phyloP scores from a whole-genome alignment of 2,888 invertebrate genomes.

The Trimorus sp. region DNA sequence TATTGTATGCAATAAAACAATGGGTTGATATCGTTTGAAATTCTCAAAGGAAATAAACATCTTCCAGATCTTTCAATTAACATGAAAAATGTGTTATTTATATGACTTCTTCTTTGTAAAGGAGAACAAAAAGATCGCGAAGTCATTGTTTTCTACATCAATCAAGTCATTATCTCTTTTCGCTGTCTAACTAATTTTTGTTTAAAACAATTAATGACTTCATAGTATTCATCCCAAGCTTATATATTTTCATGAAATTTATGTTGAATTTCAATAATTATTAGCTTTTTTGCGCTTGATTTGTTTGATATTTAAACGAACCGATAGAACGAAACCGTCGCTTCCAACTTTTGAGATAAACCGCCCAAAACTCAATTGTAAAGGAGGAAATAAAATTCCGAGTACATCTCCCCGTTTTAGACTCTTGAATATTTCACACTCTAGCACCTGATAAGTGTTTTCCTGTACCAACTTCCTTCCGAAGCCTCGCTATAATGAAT shows the following conservation, averaged over 20 bases:
- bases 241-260: too few relatives aligned
- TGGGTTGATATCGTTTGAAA: constrained; percentile 21
- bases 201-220: constrained; percentile 16
- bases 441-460: constrained; percentile 55
- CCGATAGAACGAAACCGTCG: too few relatives aligned
- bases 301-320: too few relatives aligned
- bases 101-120: constrained; percentile 18
- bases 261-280: too few relatives aligned
- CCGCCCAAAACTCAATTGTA: constrained; percentile 21
- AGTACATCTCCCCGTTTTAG: constrained; percentile 34
- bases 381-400: constrained; percentile 24
- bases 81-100: constrained; percentile 29
- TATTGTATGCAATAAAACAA: constrained; percentile 25
- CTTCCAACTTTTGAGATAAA: background rate
- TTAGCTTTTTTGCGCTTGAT: too few relatives aligned
- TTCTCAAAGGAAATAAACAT: constrained; percentile 24
- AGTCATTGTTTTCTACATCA: constrained; percentile 25
- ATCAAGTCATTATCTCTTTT: constrained; percentile 5
- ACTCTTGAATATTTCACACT: constrained; percentile 52
- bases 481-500: constrained; percentile 37
- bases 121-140: constrained; percentile 23
- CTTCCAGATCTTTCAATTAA: constrained; percentile 32
- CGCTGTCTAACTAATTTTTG: background rate
- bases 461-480: constrained; percentile 33
- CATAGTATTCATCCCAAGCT: background rate